These are phyloP conservation scores for Himalopsyche kuldschensis DNA, from an alignment of 2,888 invertebrate genomes.

Conservation along the genomic window DNA sequence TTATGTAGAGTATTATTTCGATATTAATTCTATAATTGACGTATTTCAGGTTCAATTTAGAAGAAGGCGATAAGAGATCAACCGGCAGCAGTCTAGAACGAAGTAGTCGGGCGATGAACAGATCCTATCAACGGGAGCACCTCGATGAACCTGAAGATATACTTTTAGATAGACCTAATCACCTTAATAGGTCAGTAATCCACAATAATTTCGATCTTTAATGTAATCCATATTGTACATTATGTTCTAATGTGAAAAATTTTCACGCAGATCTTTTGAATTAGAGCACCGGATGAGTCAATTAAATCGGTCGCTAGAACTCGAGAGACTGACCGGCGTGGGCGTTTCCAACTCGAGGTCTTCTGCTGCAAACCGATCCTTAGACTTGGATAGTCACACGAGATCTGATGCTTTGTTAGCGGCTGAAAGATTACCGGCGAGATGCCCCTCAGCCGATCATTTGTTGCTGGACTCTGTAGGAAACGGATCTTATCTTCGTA, in stretches of 20 bases:
- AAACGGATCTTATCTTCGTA: constrained; percentile 30
- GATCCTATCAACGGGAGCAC: constrained; percentile 35
- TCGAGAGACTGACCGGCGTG: constrained; percentile 27
- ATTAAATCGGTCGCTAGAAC: constrained; percentile 33
- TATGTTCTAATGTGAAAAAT: not conserved
- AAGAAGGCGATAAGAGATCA: constrained; percentile 46
- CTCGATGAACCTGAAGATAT: constrained; percentile 35
- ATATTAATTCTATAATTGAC: not conserved
- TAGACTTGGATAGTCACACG: constrained; percentile 45
- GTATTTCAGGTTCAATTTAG: constrained; percentile 51
- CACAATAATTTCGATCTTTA: not conserved
- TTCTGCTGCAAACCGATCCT: constrained; percentile 26
- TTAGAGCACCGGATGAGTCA: constrained; percentile 38
- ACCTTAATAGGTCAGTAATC: constrained; percentile 26
- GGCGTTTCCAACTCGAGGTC: not conserved
- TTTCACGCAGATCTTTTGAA: constrained; percentile 31
- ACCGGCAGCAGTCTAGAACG: constrained; percentile 36
- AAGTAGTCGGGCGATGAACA: constrained; percentile 29
- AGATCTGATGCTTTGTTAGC: constrained; percentile 35
- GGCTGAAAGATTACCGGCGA: constrained; percentile 46
- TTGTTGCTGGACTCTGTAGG: constrained; percentile 43
- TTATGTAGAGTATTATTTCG: too few species aligned
- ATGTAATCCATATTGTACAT: too few species aligned
- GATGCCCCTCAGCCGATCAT: constrained; percentile 55
- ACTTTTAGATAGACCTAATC: constrained; percentile 26